These are phyloP conservation scores for Neomicropteryx cornuta DNA, from an alignment of 1,140 invertebrate genomes.

Conservation along the genomic window DNA sequence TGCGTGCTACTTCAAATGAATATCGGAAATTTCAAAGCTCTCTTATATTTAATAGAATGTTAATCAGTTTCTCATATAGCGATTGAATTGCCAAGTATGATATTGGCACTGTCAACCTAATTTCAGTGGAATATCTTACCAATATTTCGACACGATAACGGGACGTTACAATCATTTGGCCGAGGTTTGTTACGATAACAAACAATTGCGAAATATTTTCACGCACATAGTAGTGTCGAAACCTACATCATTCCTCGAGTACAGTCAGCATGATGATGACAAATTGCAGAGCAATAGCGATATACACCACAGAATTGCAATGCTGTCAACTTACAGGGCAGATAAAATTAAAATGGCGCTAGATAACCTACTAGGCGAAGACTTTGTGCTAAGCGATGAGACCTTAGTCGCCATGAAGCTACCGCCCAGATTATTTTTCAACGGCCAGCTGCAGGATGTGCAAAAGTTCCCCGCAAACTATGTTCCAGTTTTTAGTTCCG, in stretches of 20 bases:
- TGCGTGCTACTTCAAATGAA: too few species aligned
- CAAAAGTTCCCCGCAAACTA: constrained; percentile 12
- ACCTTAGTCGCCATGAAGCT: constrained; percentile 6
- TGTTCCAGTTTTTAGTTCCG: constrained; percentile 9
- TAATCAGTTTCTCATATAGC: too few species aligned
- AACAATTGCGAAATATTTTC: constrained; percentile 8
- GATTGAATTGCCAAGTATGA: too few species aligned
- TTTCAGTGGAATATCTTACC: constrained; percentile 6
- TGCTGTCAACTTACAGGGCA: constrained; percentile 7
- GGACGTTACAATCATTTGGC: constrained; percentile 6
- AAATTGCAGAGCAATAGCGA: constrained; percentile 5
- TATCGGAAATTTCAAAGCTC: too few species aligned
- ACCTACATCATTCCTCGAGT: background rate
- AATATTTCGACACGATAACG: constrained; percentile 9
- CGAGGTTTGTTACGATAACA: constrained; percentile 11
- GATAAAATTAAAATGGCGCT: constrained; percentile 6
- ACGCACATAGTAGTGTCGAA: constrained; percentile 5
- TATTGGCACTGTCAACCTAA: constrained; percentile 4
- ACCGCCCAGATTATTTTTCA: constrained; percentile 8
- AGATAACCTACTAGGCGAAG: constrained; percentile 7
- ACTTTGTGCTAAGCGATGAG: constrained; percentile 4
- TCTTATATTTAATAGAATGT: too few species aligned
- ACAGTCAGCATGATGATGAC: constrained; percentile 1
- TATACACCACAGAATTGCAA: constrained; percentile 9
- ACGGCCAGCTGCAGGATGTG: constrained; percentile 10